Evolutionary conservation across 53 echinoderm and acorn worm genomes (phyloP), one percentile per base, ranked within the genome.

Genomic region (Stichopus horrens): DNA sequence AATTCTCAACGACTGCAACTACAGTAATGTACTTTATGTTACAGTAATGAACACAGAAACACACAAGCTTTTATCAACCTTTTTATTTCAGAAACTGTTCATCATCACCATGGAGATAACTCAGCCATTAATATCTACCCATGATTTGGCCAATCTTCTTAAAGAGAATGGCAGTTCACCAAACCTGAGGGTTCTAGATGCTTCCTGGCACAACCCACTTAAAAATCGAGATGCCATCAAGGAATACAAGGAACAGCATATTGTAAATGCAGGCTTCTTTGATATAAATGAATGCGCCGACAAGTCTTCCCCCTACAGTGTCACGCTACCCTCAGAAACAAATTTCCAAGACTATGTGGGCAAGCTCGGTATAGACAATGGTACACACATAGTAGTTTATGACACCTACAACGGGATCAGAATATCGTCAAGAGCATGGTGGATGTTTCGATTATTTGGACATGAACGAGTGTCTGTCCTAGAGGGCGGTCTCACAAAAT

Each of bases 361-460:
- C 18, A 71, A 55, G 79, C 91, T 93, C 22, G 99, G 99, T 14
- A 92, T 99, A 71, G 88, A 89, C 81, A 92, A 94, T 21, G 89
- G 92, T 56, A 93, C 92, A 9, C 96, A 94, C 71, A 96, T 99
- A 53, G 94, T 99, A 6, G 77, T 99, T 20, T 99, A 99, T 75
- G 99, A 99, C 90, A 94, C 92, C 74, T 90, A 94, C 76, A 92
- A 90, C 16, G 75, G 89, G 58, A 83, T 93, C 23, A 90, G 92
- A 57, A 87, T 92, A 16, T 94, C 94, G 20, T 92, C 96, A 4
- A 77, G 99, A 22, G 79, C 89, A 54, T 99, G 99, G 99, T 99
- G 96, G 96, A 93, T 99, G 96, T 95, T 99, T 76, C 94, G 96
- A 20, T 7, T 92, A 8, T 96, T 92, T 80, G 99, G 96, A 22